phyloP scores from a whole-genome alignment of 2,113 vertebrate species.

The Ophthalmolycus amberensis region DNA sequence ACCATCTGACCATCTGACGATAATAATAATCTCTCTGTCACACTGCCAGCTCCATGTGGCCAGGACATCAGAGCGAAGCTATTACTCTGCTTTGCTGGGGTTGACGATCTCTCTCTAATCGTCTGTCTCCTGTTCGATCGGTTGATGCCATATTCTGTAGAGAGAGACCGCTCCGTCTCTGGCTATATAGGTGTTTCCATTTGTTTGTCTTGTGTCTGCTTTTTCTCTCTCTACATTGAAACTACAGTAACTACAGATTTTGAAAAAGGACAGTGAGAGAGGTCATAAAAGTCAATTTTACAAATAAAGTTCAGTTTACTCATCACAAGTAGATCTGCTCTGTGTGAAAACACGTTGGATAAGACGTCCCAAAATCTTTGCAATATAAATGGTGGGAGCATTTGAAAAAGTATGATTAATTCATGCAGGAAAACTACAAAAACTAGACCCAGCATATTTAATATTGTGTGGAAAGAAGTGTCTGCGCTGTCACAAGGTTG shows the following conservation, averaged over 20 bases:
- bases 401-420: neutral
- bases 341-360: neutral
- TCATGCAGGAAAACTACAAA: neutral
- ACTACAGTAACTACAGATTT: neutral
- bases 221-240: neutral
- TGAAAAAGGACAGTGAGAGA: neutral
- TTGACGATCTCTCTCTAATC: constrained; percentile 39
- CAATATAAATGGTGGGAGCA: neutral
- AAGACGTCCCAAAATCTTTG: neutral
- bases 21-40: constrained; percentile 69
- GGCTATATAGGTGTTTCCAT: neutral
- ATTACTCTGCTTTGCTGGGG: constrained; percentile 40
- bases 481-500: neutral
- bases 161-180: constrained; percentile 17
- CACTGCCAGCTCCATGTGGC: constrained; percentile 66
- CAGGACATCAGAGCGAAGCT: constrained; percentile 33
- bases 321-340: neutral
- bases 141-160: constrained; percentile 25
- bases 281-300: neutral
- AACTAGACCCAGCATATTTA: neutral
- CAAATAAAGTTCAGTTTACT: neutral
- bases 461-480: neutral
- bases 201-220: constrained; percentile 2
- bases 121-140: constrained; percentile 27
- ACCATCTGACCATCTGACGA: constrained; percentile 79